Conservation (phyloP, 2,888 invertebrate species). For the Lithosia quadra region DNA sequence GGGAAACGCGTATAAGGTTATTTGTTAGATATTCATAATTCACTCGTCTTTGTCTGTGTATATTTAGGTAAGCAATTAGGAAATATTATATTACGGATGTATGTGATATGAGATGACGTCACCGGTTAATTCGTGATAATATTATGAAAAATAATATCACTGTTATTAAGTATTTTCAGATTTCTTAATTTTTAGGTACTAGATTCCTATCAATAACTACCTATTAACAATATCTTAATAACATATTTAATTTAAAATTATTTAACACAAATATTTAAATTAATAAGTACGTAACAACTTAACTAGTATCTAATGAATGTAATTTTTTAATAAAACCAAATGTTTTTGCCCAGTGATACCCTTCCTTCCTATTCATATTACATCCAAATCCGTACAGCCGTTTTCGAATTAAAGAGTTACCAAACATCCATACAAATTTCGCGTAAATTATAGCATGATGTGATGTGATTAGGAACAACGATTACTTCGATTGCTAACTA, state of each 20-base stretch:
- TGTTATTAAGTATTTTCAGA: background rate
- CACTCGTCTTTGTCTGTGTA: background rate
- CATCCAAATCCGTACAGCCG: too few relatives aligned
- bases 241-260: background rate
- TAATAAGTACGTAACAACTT: background rate
- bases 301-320: too few relatives aligned
- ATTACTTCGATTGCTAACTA: slow-evolving; percentile 1
- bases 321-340: background rate
- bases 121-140: slow-evolving; percentile 1
- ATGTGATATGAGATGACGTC: slow-evolving; percentile 41
- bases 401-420: too few relatives aligned
- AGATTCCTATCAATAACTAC: background rate
- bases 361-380: background rate
- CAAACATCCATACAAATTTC: too few relatives aligned
- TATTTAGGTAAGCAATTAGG: slow-evolving; percentile 14
- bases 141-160: background rate
- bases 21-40: background rate
- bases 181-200: background rate
- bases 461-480: background rate
- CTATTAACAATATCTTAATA: background rate
- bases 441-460: too few relatives aligned
- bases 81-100: slow-evolving; percentile 15
- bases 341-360: background rate
- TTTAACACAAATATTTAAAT: too few relatives aligned
- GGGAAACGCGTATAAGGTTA: slow-evolving; percentile 26